Conservation (phyloP, 2,797 vertebrate genomes). For the Cheirogaleus major region DNA sequence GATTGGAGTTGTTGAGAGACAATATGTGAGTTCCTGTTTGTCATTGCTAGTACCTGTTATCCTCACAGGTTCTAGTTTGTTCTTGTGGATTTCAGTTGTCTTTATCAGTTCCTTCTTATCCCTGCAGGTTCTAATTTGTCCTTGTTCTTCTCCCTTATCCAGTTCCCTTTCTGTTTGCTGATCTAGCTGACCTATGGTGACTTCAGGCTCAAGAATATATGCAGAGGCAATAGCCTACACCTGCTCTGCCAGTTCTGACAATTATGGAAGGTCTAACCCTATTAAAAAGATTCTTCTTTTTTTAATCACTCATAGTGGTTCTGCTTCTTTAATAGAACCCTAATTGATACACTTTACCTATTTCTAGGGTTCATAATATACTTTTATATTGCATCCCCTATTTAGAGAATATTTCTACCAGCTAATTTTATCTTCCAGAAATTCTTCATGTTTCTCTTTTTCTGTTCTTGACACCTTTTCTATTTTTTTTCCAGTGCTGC, state of each 20-base stretch:
- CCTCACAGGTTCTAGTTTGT: neutral
- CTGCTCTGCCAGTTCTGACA: neutral
- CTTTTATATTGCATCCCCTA: neutral
- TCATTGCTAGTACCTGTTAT: neutral
- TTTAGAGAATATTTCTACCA: neutral
- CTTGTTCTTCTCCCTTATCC: neutral
- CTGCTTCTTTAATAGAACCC: neutral
- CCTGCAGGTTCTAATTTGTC: neutral
- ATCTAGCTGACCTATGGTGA: neutral
- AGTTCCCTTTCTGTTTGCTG: neutral
- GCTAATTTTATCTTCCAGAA: constrained; percentile 10
- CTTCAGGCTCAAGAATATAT: neutral
- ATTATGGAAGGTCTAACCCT: neutral
- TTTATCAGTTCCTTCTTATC: neutral
- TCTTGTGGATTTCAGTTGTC: neutral
- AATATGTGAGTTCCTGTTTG: neutral
- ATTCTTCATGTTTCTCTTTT: neutral
- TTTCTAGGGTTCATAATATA: neutral
- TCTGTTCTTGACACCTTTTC: neutral
- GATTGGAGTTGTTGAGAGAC: neutral
- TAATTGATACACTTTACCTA: neutral
- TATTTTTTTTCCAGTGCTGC: neutral
- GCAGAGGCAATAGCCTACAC: neutral
- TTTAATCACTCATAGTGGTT: neutral
- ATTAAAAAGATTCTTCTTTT: neutral